Evolutionary conservation across 2,113 vertebrate species (phyloP).

Genomic region (Tamias sibiricus): DNA sequence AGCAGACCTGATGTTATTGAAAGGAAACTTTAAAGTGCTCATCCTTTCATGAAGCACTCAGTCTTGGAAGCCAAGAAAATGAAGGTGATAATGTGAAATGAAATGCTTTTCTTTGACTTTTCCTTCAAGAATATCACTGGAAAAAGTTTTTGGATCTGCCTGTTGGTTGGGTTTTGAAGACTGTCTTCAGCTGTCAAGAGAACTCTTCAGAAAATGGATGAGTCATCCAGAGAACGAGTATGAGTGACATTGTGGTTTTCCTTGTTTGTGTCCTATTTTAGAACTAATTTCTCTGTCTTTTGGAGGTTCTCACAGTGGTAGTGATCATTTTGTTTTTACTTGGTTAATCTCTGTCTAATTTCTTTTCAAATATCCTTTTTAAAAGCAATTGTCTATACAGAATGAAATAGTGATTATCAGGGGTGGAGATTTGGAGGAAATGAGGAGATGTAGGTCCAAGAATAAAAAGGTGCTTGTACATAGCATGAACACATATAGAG

Average conservation of each 20-base stretch:
- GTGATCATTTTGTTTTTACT: background rate
- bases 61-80: background rate
- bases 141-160: constrained; percentile 78
- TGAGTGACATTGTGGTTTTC: constrained; percentile 59
- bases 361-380: background rate
- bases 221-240: constrained; percentile 83
- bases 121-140: constrained; percentile 82
- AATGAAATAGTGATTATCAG: background rate
- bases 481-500: background rate
- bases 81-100: constrained; percentile 24
- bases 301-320: background rate
- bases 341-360: background rate
- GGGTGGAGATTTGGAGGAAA: background rate
- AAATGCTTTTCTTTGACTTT: constrained; percentile 72
- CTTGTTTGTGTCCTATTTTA: background rate
- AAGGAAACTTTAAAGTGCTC: background rate
- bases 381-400: background rate
- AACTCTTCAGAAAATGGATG: constrained; percentile 87
- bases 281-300: background rate
- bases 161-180: constrained; percentile 88
- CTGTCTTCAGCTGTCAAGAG: constrained; percentile 86
- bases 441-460: background rate
- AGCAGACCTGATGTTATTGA: constrained; percentile 17
- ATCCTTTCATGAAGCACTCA: constrained; percentile 30
- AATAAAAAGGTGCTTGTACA: background rate